These are phyloP conservation scores for Dendrophyllia cribrosa DNA, from an alignment of 64 coral and sea anemone genomes.

Conservation along the genomic window DNA sequence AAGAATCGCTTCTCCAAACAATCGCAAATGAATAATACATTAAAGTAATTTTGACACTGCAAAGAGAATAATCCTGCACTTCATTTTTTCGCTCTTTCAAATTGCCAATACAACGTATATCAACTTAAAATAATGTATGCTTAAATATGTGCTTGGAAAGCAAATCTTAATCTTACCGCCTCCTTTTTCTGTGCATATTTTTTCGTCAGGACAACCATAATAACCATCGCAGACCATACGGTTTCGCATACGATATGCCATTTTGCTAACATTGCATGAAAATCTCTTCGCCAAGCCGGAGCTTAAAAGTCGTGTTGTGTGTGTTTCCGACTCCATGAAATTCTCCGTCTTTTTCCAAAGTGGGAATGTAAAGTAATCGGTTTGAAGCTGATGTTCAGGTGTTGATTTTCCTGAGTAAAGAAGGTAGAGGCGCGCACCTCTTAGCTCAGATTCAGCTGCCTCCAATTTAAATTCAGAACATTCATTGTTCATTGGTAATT, in stretches of 20 bases:
- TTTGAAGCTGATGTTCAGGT: background rate
- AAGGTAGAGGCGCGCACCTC: background rate
- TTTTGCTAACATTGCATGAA: slow-evolving; percentile 66
- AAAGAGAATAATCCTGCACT: background rate
- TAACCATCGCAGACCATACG: slow-evolving; percentile 51
- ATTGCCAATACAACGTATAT: background rate
- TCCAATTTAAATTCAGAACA: slow-evolving; percentile 24
- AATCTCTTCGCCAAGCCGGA: slow-evolving; percentile 41
- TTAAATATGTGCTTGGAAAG: background rate
- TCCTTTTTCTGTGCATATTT: background rate
- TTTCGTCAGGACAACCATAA: slow-evolving; percentile 45
- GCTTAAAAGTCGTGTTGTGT: slow-evolving; percentile 30
- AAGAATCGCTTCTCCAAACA: background rate
- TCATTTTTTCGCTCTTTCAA: background rate
- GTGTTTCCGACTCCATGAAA: background rate
- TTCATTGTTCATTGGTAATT: slow-evolving; percentile 45
- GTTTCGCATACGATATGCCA: slow-evolving; percentile 40
- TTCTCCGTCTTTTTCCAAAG: background rate
- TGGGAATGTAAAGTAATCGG: slow-evolving; percentile 16
- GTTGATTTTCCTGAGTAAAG: background rate
- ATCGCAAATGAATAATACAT: slow-evolving; percentile 31
- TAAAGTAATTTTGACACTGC: background rate
- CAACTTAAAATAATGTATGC: background rate
- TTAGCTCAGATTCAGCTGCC: slow-evolving; percentile 11
- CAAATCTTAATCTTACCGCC: background rate